Percentiles rank a stretch among this genome's conserved stretches.
Evolutionary conservation across 2,797 vertebrate genomes (phyloP).

Genomic region (Chaunax sp.): DNA sequence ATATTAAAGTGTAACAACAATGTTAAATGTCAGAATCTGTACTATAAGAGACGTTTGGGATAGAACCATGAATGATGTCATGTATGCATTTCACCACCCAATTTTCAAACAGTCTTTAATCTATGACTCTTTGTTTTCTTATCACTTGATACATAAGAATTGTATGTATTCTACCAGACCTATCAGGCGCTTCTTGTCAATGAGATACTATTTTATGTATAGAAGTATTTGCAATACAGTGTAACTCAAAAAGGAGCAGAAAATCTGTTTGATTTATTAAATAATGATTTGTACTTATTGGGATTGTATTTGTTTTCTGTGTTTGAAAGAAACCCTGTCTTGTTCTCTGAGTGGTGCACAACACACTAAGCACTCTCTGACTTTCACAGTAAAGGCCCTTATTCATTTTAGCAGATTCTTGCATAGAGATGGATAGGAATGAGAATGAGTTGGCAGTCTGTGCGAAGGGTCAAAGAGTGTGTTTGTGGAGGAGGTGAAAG

Average conservation of each 20-base stretch:
- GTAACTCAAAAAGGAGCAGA: conserved; percentile 71
- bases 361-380: conserved; percentile 17
- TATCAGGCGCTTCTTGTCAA: conserved; percentile 73
- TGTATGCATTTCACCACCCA: conserved; percentile 59
- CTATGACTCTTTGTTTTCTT: conserved; percentile 64
- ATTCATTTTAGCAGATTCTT: conserved; percentile 56
- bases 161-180: conserved; percentile 58
- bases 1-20: conserved; percentile 49
- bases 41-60: conserved; percentile 29
- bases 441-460: conserved; percentile 71
- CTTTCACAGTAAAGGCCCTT: conserved; percentile 61
- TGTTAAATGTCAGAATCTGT: conserved; percentile 28
- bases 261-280: conserved; percentile 84
- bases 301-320: conserved; percentile 13
- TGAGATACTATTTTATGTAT: conserved; percentile 81
- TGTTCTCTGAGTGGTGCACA: conserved; percentile 14
- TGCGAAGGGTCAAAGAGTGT: conserved; percentile 70
- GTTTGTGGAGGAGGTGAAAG: conserved; percentile 79
- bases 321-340: conserved; percentile 1
- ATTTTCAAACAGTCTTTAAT: conserved; percentile 75
- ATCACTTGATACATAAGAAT: conserved; percentile 57
- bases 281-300: conserved; percentile 80
- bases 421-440: conserved; percentile 62
- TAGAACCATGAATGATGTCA: conserved; percentile 34
- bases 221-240: conserved; percentile 77